A percentile compares a stretch with the other conserved stretches of the same genome.
These are phyloP conservation scores for Melanophora roralis DNA, from an alignment of 2,888 invertebrate genomes.

Conservation along the genomic window DNA sequence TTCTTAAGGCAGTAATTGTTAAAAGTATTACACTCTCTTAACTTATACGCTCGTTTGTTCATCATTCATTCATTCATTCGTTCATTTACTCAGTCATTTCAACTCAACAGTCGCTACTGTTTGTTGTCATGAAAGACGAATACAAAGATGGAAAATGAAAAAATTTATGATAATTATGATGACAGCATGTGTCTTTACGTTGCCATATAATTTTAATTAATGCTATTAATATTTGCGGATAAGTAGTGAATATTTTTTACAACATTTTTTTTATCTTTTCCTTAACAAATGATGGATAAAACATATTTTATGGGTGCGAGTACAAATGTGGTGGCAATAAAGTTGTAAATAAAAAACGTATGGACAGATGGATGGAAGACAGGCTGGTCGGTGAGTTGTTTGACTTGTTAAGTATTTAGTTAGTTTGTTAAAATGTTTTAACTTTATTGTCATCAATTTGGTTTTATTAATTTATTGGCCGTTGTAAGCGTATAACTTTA, in stretches of 20 bases:
- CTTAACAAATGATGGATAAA: constrained; percentile 20
- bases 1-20: constrained; percentile 47
- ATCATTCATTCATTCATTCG: background rate
- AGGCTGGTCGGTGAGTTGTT: background rate
- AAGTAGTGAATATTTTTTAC: background rate
- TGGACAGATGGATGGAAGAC: background rate
- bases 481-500: background rate
- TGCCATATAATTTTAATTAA: constrained; percentile 61
- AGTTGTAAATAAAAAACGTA: background rate
- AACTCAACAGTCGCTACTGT: constrained; percentile 50
- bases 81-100: constrained; percentile 23
- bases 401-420: background rate
- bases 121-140: constrained; percentile 21
- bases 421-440: background rate
- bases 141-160: constrained; percentile 54
- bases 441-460: constrained; percentile 45
- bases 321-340: background rate
- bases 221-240: constrained; percentile 50
- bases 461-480: constrained; percentile 35
- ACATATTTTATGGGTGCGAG: background rate
- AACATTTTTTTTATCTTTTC: background rate
- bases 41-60: background rate
- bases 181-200: constrained; percentile 52
- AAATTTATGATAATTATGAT: constrained; percentile 60
- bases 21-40: constrained; percentile 41